Evolutionary conservation across 2,113 vertebrate species (phyloP), one percentile per base, ranked within the genome.

Genomic region (Megatriorchis doriae): DNA sequence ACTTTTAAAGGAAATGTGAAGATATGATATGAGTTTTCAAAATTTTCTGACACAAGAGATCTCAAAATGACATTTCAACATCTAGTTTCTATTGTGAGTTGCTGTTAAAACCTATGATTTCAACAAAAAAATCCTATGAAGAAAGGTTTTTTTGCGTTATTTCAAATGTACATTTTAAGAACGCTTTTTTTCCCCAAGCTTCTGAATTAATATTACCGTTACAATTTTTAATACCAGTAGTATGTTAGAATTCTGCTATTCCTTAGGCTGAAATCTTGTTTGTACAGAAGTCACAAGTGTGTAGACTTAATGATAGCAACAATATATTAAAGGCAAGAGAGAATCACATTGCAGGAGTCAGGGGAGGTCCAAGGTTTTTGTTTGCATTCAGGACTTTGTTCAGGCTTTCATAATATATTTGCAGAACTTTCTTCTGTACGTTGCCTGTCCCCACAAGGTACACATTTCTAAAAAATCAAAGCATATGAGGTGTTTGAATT

Each of bases 51-150:
- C 91, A 92, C 19, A 26, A 87, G 15, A 77, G 52, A 56, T 34
- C 88, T 91, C 81, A 93, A 95, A 94, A 89, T 95, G 91, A 90
- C 77, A 55, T 67, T 93, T 93, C 38, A 88, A 95, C 38, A 71
- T 26, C 52, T 90, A 59, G 29, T 86, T 87, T 71, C 80, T 50
- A 71, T 92, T 86, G 72, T 90, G 47, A 83, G 68, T 55, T 92
- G 68, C 75, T 80, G 32, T 50, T 90, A 78, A 94, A 96, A 84
- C 88, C 72, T 92, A 3, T 74, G 47, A 95, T 94, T 94, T 86
- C 29, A 62, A 68, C 38, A 65, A 81, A 86, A 62, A 74, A 70
- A 32, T 26, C 25, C 38, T n/a, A 0, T 19, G 43, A 88, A 90
- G 67, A 56, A 72, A 50, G n/a, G 15, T 0, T 2, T 0, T 48